Evolutionary conservation across 1,140 invertebrate species (phyloP), one percentile per base, ranked within the genome.

Genomic region (Drosophila arizonae): DNA sequence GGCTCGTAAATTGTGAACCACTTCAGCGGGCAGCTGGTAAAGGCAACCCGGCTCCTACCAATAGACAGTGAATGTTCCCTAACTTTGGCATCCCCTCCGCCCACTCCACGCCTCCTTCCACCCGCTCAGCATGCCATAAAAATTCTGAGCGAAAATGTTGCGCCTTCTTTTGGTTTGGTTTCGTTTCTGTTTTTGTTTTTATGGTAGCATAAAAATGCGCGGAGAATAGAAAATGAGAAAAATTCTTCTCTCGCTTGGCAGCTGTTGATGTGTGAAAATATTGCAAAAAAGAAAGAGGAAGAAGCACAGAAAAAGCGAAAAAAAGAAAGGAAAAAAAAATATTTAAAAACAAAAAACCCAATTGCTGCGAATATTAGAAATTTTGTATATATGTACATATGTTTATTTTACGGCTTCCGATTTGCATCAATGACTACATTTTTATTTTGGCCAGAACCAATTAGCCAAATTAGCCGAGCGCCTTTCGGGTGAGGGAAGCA

Each of bases 1-100:
- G 69, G 71, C 76, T 82, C 82, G 82, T 87, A 86, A 86, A 87
- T 87, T 81, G 87, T 74, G 77, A 82, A 81, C 71, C 79, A 87
- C 82, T 86, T 86, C 81, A 81, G 54, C 75, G 77, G 82, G 76
- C 79, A 82, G 43, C 58, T 76, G 68, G 64, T 71, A 62, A 68
- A 67, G 69, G 69, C 55, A 63, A 55, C 41, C 28, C 43, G 60
- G 50, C 39, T 39, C 70, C 58, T 58, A 70, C 71, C 43, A 55
- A 33, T 54, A 50, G 28, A 33, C 45, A 45, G 21, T 24, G 39
- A 50, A 6, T 26, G 33, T 26, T 43, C 21, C 24, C 15, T 46
- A 17, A 5, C 43, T 39, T 11, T 39, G 10, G 9, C 9, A 28
- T 13, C n/a, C 50, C 8, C 13, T 6, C 8, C 21, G 4, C 17